Percentiles rank a stretch among this genome's conserved stretches.
phyloP scores from a whole-genome alignment of 2,797 vertebrate species.

The Muraenolepis orangiensis region DNA sequence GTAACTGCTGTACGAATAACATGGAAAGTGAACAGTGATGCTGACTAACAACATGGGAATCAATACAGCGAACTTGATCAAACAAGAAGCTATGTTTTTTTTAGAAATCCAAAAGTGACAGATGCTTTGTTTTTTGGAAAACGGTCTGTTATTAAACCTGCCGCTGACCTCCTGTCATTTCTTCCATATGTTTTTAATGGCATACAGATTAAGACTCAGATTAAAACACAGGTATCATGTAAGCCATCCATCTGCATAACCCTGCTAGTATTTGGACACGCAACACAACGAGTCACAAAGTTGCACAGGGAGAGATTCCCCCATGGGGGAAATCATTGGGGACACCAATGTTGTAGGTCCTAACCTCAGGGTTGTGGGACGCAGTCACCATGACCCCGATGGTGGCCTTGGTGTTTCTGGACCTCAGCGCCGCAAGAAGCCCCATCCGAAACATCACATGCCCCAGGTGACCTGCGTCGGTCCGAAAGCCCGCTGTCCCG shows the following conservation, averaged over 20 bases:
- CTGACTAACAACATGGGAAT: not conserved
- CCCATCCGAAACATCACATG: conserved; percentile 97
- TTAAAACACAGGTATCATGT: not conserved
- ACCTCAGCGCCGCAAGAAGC: conserved; percentile 82
- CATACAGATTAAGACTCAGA: not conserved
- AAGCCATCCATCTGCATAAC: not conserved
- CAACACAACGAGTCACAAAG: not conserved
- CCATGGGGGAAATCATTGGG: too few species aligned
- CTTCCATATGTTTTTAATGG: not conserved
- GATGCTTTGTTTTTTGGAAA: not conserved
- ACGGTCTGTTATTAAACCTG: not conserved
- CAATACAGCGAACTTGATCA: not conserved
- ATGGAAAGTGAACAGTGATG: not conserved
- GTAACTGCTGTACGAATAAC: not conserved
- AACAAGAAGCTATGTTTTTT: not conserved
- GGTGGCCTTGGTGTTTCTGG: conserved; percentile 78
- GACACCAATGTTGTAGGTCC: too few species aligned
- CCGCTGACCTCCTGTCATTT: not conserved
- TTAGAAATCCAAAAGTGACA: not conserved
- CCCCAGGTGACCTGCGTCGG: conserved; percentile 76
- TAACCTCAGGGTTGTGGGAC: conserved; percentile 97
- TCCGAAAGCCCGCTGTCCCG: conserved; percentile 91
- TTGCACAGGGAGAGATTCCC: not conserved
- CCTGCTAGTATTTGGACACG: not conserved
- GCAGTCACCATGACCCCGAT: conserved; percentile 97